Base-by-base conservation (phyloP, 1,140 invertebrate species). In the Megathymus violae region DNA sequence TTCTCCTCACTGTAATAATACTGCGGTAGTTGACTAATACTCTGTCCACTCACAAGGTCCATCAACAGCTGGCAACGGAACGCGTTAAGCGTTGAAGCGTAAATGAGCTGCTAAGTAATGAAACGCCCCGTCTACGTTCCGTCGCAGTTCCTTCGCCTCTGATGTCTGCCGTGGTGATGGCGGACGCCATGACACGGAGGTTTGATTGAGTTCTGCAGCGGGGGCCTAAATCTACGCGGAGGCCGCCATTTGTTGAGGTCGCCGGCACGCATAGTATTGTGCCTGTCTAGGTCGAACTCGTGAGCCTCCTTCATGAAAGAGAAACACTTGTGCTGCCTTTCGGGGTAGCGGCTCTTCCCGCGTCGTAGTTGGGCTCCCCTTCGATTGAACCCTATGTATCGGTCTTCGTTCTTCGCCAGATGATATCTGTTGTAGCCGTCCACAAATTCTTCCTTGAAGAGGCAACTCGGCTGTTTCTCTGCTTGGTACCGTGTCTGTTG, bases 1-100 rank as follows among this genome's bases (percentile, higher is more conserved):
- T 89, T 81, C 82, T 88, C 85, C 85, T 85, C 84, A 88, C 85
- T 88, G 85, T 87, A 85, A 90, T 90, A 90, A 90, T 90, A 90
- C 88, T 90, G 88, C 81, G 88, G 81, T 88, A 89, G 86, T 90
- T 90, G 88, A 90, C 88, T 90, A 90, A 90, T 90, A 90, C 88
- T 88, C 87, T 88, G 85, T 85, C 84, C 87, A 88, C 84, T 84
- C 83, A 88, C 74, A 82, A 82, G 74, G 81, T 88, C 81, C 85
- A 80, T 83, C 78, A 80, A 87, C 82, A 82, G 83, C 85, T 82
- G 84, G 85, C 87, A 85, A 88, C 82, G 76, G 73, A 84, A 86
- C 88, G 85, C 84, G 82, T 69, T 72, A 88, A 88, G 85, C 88
- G 88, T 88, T 81, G 74, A 88, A 88, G 85, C 84, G 76, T 82